A percentile compares a stretch with the other conserved stretches of the same genome.
phyloP scores from a whole-genome alignment of 2,888 invertebrate genomes.

The Hanleya hanleyi region DNA sequence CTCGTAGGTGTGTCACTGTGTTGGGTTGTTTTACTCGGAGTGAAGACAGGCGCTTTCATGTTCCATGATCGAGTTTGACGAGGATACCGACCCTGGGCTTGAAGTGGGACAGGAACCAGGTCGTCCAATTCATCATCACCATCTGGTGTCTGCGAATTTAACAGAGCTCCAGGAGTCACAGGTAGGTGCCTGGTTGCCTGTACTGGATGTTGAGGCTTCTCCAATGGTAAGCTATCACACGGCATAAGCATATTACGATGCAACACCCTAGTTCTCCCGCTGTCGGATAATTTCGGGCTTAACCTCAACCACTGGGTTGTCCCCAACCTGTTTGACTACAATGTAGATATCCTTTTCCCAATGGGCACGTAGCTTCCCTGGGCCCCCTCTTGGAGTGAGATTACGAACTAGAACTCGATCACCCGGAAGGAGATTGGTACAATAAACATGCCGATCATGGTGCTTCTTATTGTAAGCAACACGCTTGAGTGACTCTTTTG shows the following conservation, averaged over 20 bases:
- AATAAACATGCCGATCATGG: slow-evolving; percentile 5
- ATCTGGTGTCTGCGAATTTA: no score
- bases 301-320: slow-evolving; percentile 24
- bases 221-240: slow-evolving; percentile 4
- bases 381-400: slow-evolving; percentile 6
- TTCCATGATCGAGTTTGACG: no score
- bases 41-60: no score
- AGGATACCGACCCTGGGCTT: no score
- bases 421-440: slow-evolving; percentile 3
- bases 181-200: not conserved
- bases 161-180: no score
- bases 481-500: not conserved
- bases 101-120: no score
- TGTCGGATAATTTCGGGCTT: not conserved
- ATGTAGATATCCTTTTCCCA: slow-evolving; percentile 18
- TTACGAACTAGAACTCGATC: slow-evolving; percentile 14
- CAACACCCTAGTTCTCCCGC: not conserved
- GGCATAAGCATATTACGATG: slow-evolving; percentile 17
- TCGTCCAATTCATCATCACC: no score
- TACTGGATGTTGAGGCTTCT: not conserved
- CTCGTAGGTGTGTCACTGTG: no score
- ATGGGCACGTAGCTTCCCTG: slow-evolving; percentile 8
- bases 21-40: no score
- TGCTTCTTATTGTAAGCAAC: slow-evolving; percentile 2
- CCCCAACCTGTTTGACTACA: slow-evolving; percentile 2